Conservation (phyloP, 2,888 invertebrate genomes). For the Shargacucullia verbasci region DNA sequence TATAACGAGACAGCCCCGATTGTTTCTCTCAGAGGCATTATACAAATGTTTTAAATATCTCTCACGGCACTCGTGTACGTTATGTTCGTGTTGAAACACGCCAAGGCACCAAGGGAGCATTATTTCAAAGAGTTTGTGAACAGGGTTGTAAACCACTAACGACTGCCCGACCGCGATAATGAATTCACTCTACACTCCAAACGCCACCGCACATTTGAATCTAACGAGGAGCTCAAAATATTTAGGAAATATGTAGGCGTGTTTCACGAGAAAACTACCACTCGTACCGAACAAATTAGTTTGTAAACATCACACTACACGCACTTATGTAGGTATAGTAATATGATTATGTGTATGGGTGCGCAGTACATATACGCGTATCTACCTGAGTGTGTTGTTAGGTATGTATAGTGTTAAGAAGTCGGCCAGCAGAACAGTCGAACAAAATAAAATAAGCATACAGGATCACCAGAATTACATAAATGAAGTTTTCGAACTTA, state of each 20-base stretch:
- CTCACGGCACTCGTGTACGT: slow-evolving; percentile 56
- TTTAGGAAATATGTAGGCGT: slow-evolving; percentile 58
- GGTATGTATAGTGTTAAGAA: no score
- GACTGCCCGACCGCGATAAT: slow-evolving; percentile 83
- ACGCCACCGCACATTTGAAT: slow-evolving; percentile 72
- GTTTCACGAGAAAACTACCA: slow-evolving; percentile 46
- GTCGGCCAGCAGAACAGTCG: no score
- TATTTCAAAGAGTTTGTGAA: slow-evolving; percentile 84
- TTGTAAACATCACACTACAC: slow-evolving; percentile 24
- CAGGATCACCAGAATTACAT: no score
- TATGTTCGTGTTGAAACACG: slow-evolving; percentile 58
- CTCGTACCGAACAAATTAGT: slow-evolving; percentile 46
- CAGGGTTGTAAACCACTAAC: slow-evolving; percentile 84
- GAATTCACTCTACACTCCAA: slow-evolving; percentile 81
- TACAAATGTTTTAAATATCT: slow-evolving; percentile 63
- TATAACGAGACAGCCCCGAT: slow-evolving; percentile 42
- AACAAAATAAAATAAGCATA: no score
- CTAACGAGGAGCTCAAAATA: slow-evolving; percentile 66
- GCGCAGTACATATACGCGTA: no score
- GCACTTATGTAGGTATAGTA: slow-evolving; percentile 4
- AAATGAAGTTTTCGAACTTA: no score
- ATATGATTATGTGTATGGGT: no score
- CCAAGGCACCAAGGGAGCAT: slow-evolving; percentile 76
- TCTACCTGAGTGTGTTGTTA: no score
- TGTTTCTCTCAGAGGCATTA: slow-evolving; percentile 51